Conservation (phyloP, 1,140 invertebrate genomes). For the Steinernema feltiae region DNA sequence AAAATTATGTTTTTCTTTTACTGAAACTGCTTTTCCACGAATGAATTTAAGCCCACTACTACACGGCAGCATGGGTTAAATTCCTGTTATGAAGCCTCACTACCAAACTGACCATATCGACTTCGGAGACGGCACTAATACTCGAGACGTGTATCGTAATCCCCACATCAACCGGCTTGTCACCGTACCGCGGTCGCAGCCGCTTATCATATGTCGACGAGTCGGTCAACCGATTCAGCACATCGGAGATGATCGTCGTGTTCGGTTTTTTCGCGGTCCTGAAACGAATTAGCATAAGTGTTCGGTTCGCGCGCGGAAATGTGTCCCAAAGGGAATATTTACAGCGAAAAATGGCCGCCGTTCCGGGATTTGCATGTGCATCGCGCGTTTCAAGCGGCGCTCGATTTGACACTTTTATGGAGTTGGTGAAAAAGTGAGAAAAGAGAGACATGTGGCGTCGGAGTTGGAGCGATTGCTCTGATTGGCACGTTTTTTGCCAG, state of each 20-base stretch:
- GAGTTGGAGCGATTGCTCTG: not conserved
- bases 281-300: not conserved
- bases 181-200: slow-evolving; percentile 94
- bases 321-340: slow-evolving; percentile 7
- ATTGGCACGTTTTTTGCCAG: not conserved
- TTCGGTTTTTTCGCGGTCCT: slow-evolving; percentile 18
- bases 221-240: slow-evolving; percentile 47
- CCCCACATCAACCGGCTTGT: slow-evolving; percentile 62
- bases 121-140: slow-evolving; percentile 55
- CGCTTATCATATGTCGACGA: slow-evolving; percentile 77
- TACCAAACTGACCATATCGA: slow-evolving; percentile 63
- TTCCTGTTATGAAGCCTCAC: not conserved
- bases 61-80: too few relatives aligned
- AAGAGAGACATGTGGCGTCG: not conserved
- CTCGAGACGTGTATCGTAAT: slow-evolving; percentile 55
- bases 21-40: too few relatives aligned
- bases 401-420: slow-evolving; percentile 15
- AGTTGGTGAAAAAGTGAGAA: not conserved
- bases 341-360: not conserved
- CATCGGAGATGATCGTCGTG: slow-evolving; percentile 32
- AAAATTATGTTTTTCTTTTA: not conserved
- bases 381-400: not conserved
- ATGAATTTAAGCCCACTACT: too few relatives aligned
- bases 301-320: not conserved
- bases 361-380: slow-evolving; percentile 5